Base-by-base conservation (phyloP, 1,140 invertebrate species). In the Caligus rogercresseyi region DNA sequence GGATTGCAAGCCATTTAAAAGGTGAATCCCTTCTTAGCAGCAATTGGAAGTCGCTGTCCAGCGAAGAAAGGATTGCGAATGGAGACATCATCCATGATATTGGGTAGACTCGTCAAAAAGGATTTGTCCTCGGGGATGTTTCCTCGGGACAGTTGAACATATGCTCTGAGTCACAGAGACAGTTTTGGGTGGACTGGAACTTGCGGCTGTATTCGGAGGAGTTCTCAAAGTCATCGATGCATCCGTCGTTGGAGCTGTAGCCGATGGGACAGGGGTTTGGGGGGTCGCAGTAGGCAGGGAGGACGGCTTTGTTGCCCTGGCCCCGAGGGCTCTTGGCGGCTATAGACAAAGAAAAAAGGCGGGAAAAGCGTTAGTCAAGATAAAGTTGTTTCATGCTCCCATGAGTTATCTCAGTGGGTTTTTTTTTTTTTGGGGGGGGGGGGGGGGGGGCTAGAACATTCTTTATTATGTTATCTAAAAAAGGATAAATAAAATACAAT, bases 281-380 rank as follows among this genome's bases (percentile, higher is more conserved):
- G 1, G 95, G 95, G 71, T 95, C 95, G 72, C 95, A 99, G 75
- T 98, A 99, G 23, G 95, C 91, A 0, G 95, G 95, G 11, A 99
- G 76, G 21, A 86, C 82, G 14, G 61, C 24, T 16, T 43, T 43
- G 31, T 43, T 43, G 31, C 31, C 31, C n/a, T 43, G 31, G 31
- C n/a, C n/a, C n/a, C 7, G 31, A 43, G 7, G 31, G 31, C 7
- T 43, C n/a, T n/a, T 43, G 7, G 7, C 7, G 31, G n/a, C 31
- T 43, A 7, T 11, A 43, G 31, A n/a, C 31, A 11, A 43, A 43
- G n/a, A 11, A 11, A n/a, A 43, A n/a, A n/a, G 31, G 31, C n/a
- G 31, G 7, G n/a, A n/a, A n/a, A n/a, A n/a, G n/a, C n/a, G n/a
- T n/a, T n/a, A n/a, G n/a, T n/a, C n/a, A n/a, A n/a, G n/a, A n/a